Percentiles rank a stretch among this genome's conserved stretches.
phyloP scores from a whole-genome alignment of 1,140 invertebrate species.

The Coelopa frigida region DNA sequence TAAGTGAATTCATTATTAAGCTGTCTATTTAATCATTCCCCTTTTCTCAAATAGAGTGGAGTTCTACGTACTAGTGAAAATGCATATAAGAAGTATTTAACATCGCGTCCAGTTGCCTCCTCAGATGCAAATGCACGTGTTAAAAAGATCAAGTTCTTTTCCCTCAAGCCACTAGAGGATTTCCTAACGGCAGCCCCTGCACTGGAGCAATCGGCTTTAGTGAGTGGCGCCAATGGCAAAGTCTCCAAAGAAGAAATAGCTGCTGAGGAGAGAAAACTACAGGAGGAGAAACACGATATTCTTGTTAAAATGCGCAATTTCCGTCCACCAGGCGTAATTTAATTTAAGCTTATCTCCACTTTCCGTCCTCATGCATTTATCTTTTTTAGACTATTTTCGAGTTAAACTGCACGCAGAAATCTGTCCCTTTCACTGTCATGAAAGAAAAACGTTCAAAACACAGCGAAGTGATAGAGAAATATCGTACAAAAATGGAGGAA shows the following conservation, averaged over 20 bases:
- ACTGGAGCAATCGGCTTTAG: slow-evolving; percentile 25
- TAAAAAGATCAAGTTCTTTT: slow-evolving; percentile 49
- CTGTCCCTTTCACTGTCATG: slow-evolving; percentile 62
- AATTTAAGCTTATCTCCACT: not conserved
- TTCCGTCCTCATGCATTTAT: not conserved
- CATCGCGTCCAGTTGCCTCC: slow-evolving; percentile 78
- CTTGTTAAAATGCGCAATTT: slow-evolving; percentile 76
- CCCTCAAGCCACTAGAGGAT: slow-evolving; percentile 35
- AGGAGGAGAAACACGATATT: slow-evolving; percentile 49
- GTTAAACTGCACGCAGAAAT: slow-evolving; percentile 73
- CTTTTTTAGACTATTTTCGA: slow-evolving; percentile 84
- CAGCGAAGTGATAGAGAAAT: slow-evolving; percentile 53
- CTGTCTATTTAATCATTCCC: not conserved
- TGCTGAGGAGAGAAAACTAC: slow-evolving; percentile 33
- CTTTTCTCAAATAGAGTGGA: slow-evolving; percentile 50
- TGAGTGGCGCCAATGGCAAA: slow-evolving; percentile 16
- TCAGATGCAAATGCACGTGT: slow-evolving; percentile 79
- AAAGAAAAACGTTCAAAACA: slow-evolving; percentile 61
- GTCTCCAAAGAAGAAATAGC: slow-evolving; percentile 20
- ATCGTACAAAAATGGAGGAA: slow-evolving; percentile 38
- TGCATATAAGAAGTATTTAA: slow-evolving; percentile 84
- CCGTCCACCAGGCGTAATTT: slow-evolving; percentile 71
- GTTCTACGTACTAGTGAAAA: slow-evolving; percentile 74
- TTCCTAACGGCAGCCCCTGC: slow-evolving; percentile 32
- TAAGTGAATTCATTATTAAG: slow-evolving; percentile 45